These are phyloP conservation scores for Plagodis dolabraria DNA, from an alignment of 2,888 invertebrate species.

Conservation along the genomic window DNA sequence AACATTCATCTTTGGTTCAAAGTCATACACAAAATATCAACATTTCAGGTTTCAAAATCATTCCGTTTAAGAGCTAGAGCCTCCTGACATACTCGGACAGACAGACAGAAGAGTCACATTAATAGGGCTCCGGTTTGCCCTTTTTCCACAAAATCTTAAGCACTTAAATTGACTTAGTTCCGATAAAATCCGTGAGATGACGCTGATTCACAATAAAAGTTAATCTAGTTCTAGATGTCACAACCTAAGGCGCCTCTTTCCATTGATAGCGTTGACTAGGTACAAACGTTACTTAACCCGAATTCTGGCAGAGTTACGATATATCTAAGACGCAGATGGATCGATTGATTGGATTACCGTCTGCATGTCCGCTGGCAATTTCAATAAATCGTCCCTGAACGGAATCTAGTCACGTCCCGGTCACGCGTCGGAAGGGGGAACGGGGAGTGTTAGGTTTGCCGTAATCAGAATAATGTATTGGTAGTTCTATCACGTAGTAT, in stretches of 20 bases:
- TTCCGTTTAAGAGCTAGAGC: too few relatives aligned
- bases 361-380: constrained; percentile 51
- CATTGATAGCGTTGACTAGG: neutral
- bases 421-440: constrained; percentile 38
- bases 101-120: too few relatives aligned
- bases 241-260: neutral
- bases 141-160: too few relatives aligned
- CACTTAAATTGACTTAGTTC: too few relatives aligned
- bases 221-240: too few relatives aligned
- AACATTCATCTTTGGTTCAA: too few relatives aligned
- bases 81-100: too few relatives aligned
- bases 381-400: constrained; percentile 59
- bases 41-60: too few relatives aligned
- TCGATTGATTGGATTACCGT: constrained; percentile 53
- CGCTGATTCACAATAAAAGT: too few relatives aligned
- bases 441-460: constrained; percentile 37
- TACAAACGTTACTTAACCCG: neutral
- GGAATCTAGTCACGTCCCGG: constrained; percentile 60
- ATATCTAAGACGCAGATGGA: constrained; percentile 31
- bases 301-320: constrained; percentile 3
- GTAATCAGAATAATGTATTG: constrained; percentile 54
- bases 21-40: too few relatives aligned
- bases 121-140: too few relatives aligned
- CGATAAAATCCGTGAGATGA: too few relatives aligned
- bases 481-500: constrained; percentile 32